Base-by-base conservation (phyloP, 1,140 invertebrate genomes). In the Condylostylus longicornis region DNA sequence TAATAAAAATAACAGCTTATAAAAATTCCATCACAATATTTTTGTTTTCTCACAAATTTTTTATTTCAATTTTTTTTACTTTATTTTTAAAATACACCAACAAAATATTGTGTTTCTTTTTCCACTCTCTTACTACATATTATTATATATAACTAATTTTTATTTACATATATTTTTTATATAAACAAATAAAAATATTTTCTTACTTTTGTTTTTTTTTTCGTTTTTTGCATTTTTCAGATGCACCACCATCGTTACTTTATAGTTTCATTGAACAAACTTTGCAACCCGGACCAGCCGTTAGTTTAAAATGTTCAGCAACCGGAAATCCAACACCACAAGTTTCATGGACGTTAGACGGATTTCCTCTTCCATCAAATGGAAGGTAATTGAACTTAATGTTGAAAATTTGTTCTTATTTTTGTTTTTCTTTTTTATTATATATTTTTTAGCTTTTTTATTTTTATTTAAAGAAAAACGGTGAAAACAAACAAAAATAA, bases 201-300 rank as follows among this genome's bases (percentile, higher is more conserved):
- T n/a, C 25, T 27, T 27, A n/a, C 10, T n/a, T 38, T 43, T 48
- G 43, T 38, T 44, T 44, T 53, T 10, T 18, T 39, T 19, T 49
- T 47, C 33, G 30, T 35, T 38, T 38, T 31, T 37, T 43, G 37
- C 43, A 38, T 42, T 67, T n/a, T 65, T 20, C 67, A 86, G 85
- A 85, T 64, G 81, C 82, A n/a, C 71, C 81, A 21, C 85, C 85
- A 4, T 71, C 76, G 22, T 63, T 90, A 27, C 63, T 82, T 12
- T 83, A 86, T 54, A 80, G 75, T 38, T 84, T 88, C 56, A 79
- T 83, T 45, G 79, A 85, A 53, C 79, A 84, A 58, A 85, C 79
- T 23, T 62, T 87, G 27, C 79, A 87, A 46, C 79, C 81, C 2
- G 84, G 83, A 12, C 77, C 79, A n/a, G 73, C 77, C 35, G 77